Evolutionary conservation across 2,113 vertebrate species (phyloP), one percentile per base, ranked within the genome.

Genomic region (Thymallus thymallus): DNA sequence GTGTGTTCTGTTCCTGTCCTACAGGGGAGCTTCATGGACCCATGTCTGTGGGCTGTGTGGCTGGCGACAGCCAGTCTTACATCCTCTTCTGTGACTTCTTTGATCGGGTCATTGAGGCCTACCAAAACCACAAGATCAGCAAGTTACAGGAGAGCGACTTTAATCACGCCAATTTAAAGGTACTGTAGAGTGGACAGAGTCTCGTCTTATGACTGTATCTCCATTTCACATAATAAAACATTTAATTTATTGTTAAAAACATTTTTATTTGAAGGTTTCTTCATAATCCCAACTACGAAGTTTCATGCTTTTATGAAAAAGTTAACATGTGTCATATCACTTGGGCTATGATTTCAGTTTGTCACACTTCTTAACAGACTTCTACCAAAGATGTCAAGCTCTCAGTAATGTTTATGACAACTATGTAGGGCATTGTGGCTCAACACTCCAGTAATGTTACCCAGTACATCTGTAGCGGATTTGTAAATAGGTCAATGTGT

Each of bases 71-170:
- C 1, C 84, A 93, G 76, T 92, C 85, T 63, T 93, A 93, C 80
- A 73, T 91, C 61, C 81, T 93, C 60, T 93, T 93, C 86, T 93
- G 91, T 24, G 87, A 92, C 71, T 92, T 93, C 71, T 92, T 93
- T 3, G 92, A 93, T 73, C 89, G 87, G 12, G 45, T 93, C 74
- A 93, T 93, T 16, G 88, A 92, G 63, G 83, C 84, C 9, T 86
- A 86, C 75, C 92, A 93, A 13, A 67, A 76, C 58, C 91, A 92
- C 82, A 87, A 86, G 69, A 65, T 88, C 68, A 77, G 58, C 72
- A 66, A 30, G 14, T 85, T 78, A 0, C 91, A 88, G 20, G 79
- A 88, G 64, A 90, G 86, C 26, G 91, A 93, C 85, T 82, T 91
- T 64, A 93, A 93, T 81, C 71, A 64, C 14, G 82, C 88, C 77